phyloP scores from a whole-genome alignment of 2,888 invertebrate species.

The Atherix ibis region DNA sequence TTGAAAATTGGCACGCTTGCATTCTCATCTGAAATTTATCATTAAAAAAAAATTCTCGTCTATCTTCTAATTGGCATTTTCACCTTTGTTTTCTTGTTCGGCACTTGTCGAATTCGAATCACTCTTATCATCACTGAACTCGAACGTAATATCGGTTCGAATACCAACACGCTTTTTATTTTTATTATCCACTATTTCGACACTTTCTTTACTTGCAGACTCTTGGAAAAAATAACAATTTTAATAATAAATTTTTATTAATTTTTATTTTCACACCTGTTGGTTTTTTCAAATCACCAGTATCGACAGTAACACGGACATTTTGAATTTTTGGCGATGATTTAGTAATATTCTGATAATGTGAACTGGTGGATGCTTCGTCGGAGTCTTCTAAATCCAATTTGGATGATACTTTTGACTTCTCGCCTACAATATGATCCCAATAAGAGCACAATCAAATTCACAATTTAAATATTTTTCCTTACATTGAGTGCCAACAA shows the following conservation, averaged over 20 bases:
- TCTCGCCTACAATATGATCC: no score
- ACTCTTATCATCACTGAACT: conserved; percentile 23
- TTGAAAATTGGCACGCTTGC: conserved; percentile 31
- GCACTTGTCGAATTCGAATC: conserved; percentile 25
- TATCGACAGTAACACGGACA: conserved; percentile 32
- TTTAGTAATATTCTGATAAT: conserved; percentile 12
- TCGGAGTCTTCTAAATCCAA: conserved; percentile 25
- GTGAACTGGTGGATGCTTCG: conserved; percentile 12
- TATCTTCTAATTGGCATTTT: no score
- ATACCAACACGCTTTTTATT: conserved; percentile 31
- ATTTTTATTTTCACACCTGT: conserved; percentile 21
- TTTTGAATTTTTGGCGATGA: conserved; percentile 31
- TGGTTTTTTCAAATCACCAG: conserved; percentile 25
- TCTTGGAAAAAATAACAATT: conserved; percentile 15
- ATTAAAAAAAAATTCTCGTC: no score
- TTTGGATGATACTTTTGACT: conserved; percentile 27
- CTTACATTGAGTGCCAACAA: conserved; percentile 1
- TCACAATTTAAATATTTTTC: conserved; percentile 4
- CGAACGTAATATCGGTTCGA: conserved; percentile 33
- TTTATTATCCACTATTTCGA: conserved; percentile 28
- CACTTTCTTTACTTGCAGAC: conserved; percentile 26
- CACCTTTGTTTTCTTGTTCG: conserved; percentile 25
- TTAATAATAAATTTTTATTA: conserved; percentile 3
- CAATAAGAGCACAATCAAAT: no score
- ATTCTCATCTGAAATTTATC: conserved; percentile 20